Evolutionary conservation across 2,113 vertebrate genomes (phyloP), one percentile per base, ranked within the genome.

Genomic region (Hippocampus mohnikei): DNA sequence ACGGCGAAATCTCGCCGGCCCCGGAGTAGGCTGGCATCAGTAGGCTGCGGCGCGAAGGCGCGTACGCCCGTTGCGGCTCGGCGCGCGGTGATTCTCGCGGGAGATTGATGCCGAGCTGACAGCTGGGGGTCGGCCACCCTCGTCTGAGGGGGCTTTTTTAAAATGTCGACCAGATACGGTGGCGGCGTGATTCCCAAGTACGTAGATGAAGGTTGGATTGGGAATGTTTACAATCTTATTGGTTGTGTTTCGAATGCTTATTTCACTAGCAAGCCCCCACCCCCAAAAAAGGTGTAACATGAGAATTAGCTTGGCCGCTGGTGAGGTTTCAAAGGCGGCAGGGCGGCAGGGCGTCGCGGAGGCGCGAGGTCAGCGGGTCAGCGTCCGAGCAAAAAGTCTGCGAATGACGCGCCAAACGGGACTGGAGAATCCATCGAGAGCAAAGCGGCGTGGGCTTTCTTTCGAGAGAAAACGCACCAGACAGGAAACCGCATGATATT

Each of bases 401-500:
- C 74, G 81, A 55, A 52, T 66, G 80, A 55, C n/a, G 79, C 78
- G 78, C 80, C 72, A 84, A 90, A 86, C 80, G 78, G 29, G 77
- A 82, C 88, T 88, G 88, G 75, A 87, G 87, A 90, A 91, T 89
- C 87, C 82, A 90, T 91, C 84, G 85, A 78, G 72, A 81, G 81
- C 67, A 65, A 63, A 84, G 70, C 75, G 41, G 84, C 84, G 86
- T 89, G 88, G 89, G 88, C 75, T 84, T 86, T 83, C 65, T 77
- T 84, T 83, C 65, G 74, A 74, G 72, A 85, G 66, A 77, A 88
- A 37, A 88, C 80, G 68, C 76, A 88, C 69, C 84, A 90, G 89
- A 89, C 88, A 91, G 88, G 90, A 91, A 91, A 90, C 90, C 87
- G 75, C 87, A 89, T 73, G 80, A 85, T 88, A 84, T 77, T 85